Percentiles rank a stretch among this genome's conserved stretches.
Conservation (phyloP, 1,140 invertebrate species). For the Gryon sp. region DNA sequence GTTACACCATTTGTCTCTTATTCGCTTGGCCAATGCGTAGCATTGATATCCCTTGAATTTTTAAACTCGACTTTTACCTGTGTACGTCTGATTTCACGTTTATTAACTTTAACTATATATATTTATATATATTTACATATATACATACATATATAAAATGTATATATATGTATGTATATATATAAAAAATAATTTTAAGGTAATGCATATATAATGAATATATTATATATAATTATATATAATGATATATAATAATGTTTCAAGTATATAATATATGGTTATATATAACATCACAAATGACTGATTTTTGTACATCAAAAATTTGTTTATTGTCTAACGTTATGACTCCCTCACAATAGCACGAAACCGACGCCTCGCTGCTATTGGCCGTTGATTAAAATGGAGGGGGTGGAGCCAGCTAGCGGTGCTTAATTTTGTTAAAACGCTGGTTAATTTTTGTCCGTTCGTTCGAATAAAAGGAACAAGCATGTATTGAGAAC, state of each 20-base stretch:
- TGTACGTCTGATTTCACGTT: constrained; percentile 44
- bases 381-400: constrained; percentile 79
- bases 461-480: constrained; percentile 70
- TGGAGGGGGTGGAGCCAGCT: constrained; percentile 80
- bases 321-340: constrained; percentile 47
- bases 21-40: constrained; percentile 76
- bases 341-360: constrained; percentile 53
- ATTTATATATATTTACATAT: constrained; percentile 2
- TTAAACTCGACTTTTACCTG: constrained; percentile 35
- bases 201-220: too few relatives aligned
- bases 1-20: constrained; percentile 64
- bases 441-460: constrained; percentile 72
- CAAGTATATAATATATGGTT: too few relatives aligned
- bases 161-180: too few relatives aligned
- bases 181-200: too few relatives aligned
- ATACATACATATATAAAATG: too few relatives aligned
- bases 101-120: constrained; percentile 35
- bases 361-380: constrained; percentile 71
- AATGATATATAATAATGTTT: neutral
- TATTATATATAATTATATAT: constrained; percentile 6
- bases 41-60: constrained; percentile 64
- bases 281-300: constrained; percentile 18
- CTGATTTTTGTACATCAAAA: constrained; percentile 32
- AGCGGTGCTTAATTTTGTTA: constrained; percentile 75
- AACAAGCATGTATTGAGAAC: constrained; percentile 53